Evolutionary conservation across 2,888 invertebrate genomes (phyloP).

Genomic region (Cryptus viduatorius): DNA sequence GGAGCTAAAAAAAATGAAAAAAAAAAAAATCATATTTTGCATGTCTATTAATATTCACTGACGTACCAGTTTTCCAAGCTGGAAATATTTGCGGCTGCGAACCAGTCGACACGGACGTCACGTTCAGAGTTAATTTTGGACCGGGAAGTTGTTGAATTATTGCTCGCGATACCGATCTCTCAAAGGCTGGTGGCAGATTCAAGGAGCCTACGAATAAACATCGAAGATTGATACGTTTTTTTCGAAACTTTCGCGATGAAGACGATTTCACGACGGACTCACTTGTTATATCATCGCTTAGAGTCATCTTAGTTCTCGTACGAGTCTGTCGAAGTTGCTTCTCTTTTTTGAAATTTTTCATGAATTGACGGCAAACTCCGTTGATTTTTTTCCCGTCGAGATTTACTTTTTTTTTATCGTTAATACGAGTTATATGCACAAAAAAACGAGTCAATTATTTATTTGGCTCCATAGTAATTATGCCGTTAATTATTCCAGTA

Average conservation of each 20-base stretch:
- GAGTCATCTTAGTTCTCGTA: slow-evolving; percentile 73
- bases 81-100: slow-evolving; percentile 77
- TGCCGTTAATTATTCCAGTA: neutral
- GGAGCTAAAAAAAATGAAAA: slow-evolving; percentile 58
- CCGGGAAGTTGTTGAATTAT: slow-evolving; percentile 80
- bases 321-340: slow-evolving; percentile 83
- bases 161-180: slow-evolving; percentile 81
- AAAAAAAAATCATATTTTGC: slow-evolving; percentile 15
- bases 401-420: slow-evolving; percentile 84
- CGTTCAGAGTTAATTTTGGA: slow-evolving; percentile 77
- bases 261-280: neutral
- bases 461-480: slow-evolving; percentile 1
- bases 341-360: slow-evolving; percentile 88
- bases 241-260: neutral
- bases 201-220: slow-evolving; percentile 75
- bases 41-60: neutral
- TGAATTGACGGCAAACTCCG: slow-evolving; percentile 87
- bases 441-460: too few species aligned
- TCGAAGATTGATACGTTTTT: neutral
- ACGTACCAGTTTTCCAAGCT: slow-evolving; percentile 80
- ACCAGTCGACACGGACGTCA: slow-evolving; percentile 73
- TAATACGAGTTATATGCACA: slow-evolving; percentile 2
- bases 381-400: slow-evolving; percentile 88
- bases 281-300: slow-evolving; percentile 79
- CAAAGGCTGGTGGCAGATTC: slow-evolving; percentile 82